Evolutionary conservation across 1,140 invertebrate species (phyloP).

Genomic region (Helicorthomorpha holstii): DNA sequence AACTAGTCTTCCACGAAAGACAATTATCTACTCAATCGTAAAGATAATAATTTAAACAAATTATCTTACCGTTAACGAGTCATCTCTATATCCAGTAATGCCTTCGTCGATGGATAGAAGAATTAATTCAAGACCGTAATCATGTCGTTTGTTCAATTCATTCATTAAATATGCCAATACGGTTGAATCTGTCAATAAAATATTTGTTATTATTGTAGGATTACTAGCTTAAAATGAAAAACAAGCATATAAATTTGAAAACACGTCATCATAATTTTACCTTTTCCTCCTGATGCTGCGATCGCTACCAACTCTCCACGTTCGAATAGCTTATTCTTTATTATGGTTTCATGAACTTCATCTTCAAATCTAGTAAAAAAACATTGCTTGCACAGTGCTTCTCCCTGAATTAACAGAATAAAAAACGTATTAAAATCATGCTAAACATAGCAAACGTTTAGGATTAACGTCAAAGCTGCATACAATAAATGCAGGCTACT

Average conservation of each 20-base stretch:
- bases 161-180: slow-evolving; percentile 87
- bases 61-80: slow-evolving; percentile 60
- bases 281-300: slow-evolving; percentile 93
- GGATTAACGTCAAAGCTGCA: too few relatives aligned
- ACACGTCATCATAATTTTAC: slow-evolving; percentile 12
- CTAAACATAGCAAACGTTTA: too few relatives aligned
- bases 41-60: too few relatives aligned
- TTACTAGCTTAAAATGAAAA: not conserved
- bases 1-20: too few relatives aligned
- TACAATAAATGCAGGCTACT: too few relatives aligned
- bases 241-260: not conserved
- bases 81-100: slow-evolving; percentile 94
- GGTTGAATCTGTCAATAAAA: slow-evolving; percentile 61
- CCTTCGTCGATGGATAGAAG: slow-evolving; percentile 97
- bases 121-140: slow-evolving; percentile 81
- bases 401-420: too few relatives aligned
- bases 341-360: slow-evolving; percentile 91
- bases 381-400: slow-evolving; percentile 86
- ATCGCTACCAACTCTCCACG: slow-evolving; percentile 78
- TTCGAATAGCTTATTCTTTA: slow-evolving; percentile 63
- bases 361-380: slow-evolving; percentile 89
- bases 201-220: not conserved
- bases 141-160: slow-evolving; percentile 71
- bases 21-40: too few relatives aligned
- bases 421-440: too few relatives aligned